Base-by-base conservation (phyloP, 2,113 vertebrate genomes). In the Orycteropus afer region DNA sequence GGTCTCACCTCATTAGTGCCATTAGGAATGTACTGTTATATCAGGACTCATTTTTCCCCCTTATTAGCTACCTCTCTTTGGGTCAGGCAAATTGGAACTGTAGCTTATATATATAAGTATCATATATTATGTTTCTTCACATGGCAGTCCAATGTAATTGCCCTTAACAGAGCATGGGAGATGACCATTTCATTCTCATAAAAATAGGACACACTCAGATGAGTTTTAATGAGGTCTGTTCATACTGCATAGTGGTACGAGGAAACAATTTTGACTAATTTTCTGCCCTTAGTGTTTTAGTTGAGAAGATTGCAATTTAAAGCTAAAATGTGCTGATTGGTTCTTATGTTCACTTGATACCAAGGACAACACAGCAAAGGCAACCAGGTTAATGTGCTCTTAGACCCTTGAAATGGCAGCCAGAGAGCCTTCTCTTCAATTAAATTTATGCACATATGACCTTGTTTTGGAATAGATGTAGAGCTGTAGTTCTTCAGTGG, bases 121-220 rank as follows among this genome's bases (percentile, higher is more conserved):
- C 12, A 17, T 1, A 1, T 0, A 4, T 7, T 6, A 27, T 3
- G 15, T 32, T 15, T 3, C 14, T 5, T 61, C 34, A 1, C 0
- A 14, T 0, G 77, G 37, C 8, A 18, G n/a, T 49, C 47, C 23
- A 0, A 1, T 42, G 55, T 20, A n/a, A 79, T 12, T 20, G 63
- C 4, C 34, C 27, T 20, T 11, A 11, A 53, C 5, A 15, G 65
- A 14, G 5, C 8, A 55, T 67, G 11, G 32, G 80, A 59, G 17
- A 69, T 10, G 17, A 55, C 0, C 0, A 0, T 65, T 88, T 49
- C 63, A 42, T 83, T 93, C 55, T 89, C 9, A 8, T 4, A 4
- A 77, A 45, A 92, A 84, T 0, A 73, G 32, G 27, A 85, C 29
- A 79, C 0, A 5, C 7, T 13, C 27, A 14, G 51, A 42, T 3